Conservation (phyloP, 1,140 invertebrate species). For the Nylanderia fulva region DNA sequence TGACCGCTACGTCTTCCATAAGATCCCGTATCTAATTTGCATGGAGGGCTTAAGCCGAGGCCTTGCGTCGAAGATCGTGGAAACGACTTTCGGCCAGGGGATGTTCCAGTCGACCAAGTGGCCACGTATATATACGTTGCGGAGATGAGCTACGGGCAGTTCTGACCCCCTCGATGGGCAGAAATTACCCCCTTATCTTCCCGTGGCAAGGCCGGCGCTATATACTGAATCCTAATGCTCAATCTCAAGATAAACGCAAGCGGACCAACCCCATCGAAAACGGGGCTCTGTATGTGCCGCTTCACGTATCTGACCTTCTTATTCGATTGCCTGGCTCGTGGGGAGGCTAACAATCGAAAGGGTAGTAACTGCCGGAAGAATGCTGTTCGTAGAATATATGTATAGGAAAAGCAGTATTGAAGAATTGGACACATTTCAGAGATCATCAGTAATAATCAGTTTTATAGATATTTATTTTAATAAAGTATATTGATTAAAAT, state of each 20-base stretch:
- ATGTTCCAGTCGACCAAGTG: conserved; percentile 66
- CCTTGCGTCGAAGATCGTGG: conserved; percentile 78
- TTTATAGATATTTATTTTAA: too few relatives aligned
- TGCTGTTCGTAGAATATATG: conserved; percentile 3
- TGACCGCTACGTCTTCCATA: conserved; percentile 56
- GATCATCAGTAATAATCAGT: too few relatives aligned
- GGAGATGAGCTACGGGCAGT: conserved; percentile 83
- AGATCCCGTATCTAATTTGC: conserved; percentile 80
- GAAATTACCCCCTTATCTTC: conserved; percentile 84
- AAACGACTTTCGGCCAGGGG: conserved; percentile 78
- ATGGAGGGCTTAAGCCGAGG: conserved; percentile 75
- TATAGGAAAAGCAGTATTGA: background rate
- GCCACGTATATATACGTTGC: conserved; percentile 69
- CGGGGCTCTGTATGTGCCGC: conserved; percentile 24
- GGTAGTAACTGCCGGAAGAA: background rate
- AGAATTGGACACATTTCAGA: too few relatives aligned
- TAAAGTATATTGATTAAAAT: too few relatives aligned
- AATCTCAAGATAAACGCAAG: conserved; percentile 83
- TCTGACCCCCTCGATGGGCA: conserved; percentile 80
- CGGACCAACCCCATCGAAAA: conserved; percentile 54
- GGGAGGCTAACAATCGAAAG: conserved; percentile 1
- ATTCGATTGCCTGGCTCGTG: conserved; percentile 24
- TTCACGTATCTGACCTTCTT: conserved; percentile 58
- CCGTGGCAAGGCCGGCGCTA: conserved; percentile 78
- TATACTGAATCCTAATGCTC: conserved; percentile 83